A percentile compares a stretch with the other conserved stretches of the same genome.
Conservation (phyloP, 2,797 vertebrate genomes). For the Perodicticus potto region DNA sequence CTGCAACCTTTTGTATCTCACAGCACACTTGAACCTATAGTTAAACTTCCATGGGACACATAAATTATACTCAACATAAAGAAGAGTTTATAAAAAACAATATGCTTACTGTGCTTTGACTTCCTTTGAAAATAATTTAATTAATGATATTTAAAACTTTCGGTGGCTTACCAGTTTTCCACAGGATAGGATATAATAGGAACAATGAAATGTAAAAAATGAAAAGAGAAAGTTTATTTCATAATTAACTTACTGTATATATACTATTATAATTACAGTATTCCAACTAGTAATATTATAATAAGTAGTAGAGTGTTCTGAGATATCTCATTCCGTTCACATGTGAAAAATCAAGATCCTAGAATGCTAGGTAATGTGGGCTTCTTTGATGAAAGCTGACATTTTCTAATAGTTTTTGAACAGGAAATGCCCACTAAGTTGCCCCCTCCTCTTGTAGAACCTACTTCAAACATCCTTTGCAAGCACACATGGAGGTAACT, state of each 20-base stretch:
- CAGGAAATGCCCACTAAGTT: neutral
- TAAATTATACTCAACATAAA: too few relatives aligned
- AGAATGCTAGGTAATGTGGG: neutral
- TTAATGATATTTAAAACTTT: too few relatives aligned
- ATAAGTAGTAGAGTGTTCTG: neutral
- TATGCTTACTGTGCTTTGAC: too few relatives aligned
- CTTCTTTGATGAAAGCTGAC: neutral
- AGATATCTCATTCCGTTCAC: neutral
- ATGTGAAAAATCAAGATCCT: neutral
- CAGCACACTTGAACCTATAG: too few relatives aligned
- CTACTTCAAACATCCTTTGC: neutral
- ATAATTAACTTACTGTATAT: constrained; percentile 65
- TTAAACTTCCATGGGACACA: too few relatives aligned
- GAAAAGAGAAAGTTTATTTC: constrained; percentile 75
- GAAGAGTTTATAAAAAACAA: too few relatives aligned
- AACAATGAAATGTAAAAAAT: constrained; percentile 77
- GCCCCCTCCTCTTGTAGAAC: neutral
- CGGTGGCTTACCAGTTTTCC: too few relatives aligned
- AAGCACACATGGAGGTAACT: neutral
- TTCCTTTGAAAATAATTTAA: too few relatives aligned
- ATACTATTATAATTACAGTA: neutral
- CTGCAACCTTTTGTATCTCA: too few relatives aligned
- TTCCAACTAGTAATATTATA: neutral
- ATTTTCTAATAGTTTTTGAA: constrained; percentile 12
- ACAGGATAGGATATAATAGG: neutral